These are phyloP conservation scores for Drosophila monieri DNA, from an alignment of 2,888 invertebrate genomes.

Conservation along the genomic window DNA sequence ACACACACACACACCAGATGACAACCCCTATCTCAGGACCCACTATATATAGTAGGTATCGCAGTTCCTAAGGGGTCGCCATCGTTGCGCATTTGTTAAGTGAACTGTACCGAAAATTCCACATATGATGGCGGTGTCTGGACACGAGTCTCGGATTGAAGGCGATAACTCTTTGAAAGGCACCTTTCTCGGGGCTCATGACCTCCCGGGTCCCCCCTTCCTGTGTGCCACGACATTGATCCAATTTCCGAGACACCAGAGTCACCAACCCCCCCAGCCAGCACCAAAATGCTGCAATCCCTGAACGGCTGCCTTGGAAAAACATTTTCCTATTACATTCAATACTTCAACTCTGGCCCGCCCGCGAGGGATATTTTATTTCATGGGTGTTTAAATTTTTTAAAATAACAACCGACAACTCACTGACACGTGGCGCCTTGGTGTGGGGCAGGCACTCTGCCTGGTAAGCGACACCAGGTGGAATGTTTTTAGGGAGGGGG, in stretches of 20 bases:
- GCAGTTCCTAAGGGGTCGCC: slow-evolving; percentile 9
- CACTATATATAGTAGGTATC: slow-evolving; percentile 5
- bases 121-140: slow-evolving; percentile 48
- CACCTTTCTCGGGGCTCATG: slow-evolving; percentile 11
- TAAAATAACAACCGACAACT: slow-evolving; percentile 76
- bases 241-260: slow-evolving; percentile 64
- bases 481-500: slow-evolving; percentile 38
- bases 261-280: background rate
- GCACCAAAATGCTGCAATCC: background rate
- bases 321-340: slow-evolving; percentile 79
- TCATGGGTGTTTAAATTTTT: slow-evolving; percentile 80
- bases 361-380: slow-evolving; percentile 66
- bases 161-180: slow-evolving; percentile 62
- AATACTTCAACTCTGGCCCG: slow-evolving; percentile 58
- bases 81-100: slow-evolving; percentile 68
- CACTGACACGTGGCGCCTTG: slow-evolving; percentile 68
- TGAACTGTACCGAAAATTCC: slow-evolving; percentile 71
- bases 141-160: slow-evolving; percentile 63
- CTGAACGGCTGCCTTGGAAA: slow-evolving; percentile 71
- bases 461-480: slow-evolving; percentile 57
- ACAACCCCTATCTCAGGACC: slow-evolving; percentile 30
- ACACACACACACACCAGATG: slow-evolving; percentile 14
- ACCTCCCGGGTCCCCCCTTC: slow-evolving; percentile 39
- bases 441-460: slow-evolving; percentile 5
- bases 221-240: slow-evolving; percentile 63